Evolutionary conservation across 2,113 vertebrate species (phyloP), one percentile per base, ranked within the genome.

Genomic region (Hydrochoerus hydrochaeris): DNA sequence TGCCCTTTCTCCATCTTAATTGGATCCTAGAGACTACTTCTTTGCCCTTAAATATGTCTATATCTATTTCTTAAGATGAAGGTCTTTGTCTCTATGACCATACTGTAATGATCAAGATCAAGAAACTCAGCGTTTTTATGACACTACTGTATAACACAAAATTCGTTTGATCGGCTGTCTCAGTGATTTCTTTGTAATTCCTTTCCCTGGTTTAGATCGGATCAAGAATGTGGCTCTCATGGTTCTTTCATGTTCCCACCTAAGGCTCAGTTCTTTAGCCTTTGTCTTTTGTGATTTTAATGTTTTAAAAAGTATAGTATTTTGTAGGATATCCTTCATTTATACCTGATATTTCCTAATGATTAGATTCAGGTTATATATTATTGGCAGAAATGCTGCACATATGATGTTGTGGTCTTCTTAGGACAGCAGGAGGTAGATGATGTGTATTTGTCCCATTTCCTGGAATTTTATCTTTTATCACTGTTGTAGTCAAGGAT

Each of bases 261-360:
- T 88, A 57, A 38, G 28, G 32, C 49, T 46, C 19, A 65, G 19
- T 88, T 85, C 6, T 35, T 84, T 91, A 41, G 7, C 1, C 7
- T 49, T 60, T 92, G 11, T 60, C n/a, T 57, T 85, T 88, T 46
- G 67, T 54, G 35, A 71, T 30, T 73, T 63, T 93, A 32, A n/a
- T 3, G 57, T 85, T 91, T 85, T 81, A 73, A 88, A 91, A 57
- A 93, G 28, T 35, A 73, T 10, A 7, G 67, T 83, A 52, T 89
- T 97, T 95, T 78, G 9, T 32, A 77, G 9, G 60, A 13, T 90
- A 49, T 58, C 46, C 20, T 84, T 96, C n/a, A 10, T 85, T 49
- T 58, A 7, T 58, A 8, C 83, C 77, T 54, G 30, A 60, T 88
- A 32, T 65, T 86, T 65, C 19, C 52, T 88, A 41, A 71, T 91